phyloP scores from a whole-genome alignment of 2,888 invertebrate species.

The Watsonalla cultraria region DNA sequence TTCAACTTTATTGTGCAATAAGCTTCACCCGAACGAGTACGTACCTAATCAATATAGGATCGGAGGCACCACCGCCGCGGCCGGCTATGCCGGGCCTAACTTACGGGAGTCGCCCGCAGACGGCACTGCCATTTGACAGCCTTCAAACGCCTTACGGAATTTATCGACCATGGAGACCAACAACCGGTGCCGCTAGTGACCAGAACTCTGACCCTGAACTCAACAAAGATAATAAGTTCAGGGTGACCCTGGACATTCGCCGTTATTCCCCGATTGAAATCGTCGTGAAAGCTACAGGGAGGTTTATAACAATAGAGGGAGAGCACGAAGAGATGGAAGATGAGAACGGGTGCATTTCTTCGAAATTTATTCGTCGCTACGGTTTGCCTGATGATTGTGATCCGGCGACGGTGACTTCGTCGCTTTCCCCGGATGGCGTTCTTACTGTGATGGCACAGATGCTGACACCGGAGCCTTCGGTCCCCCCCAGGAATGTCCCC shows the following conservation, averaged over 20 bases:
- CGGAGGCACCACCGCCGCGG: too few species aligned
- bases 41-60: too few species aligned
- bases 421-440: slow-evolving; percentile 86
- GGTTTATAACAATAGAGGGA: slow-evolving; percentile 83
- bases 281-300: slow-evolving; percentile 83
- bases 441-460: slow-evolving; percentile 77
- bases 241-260: slow-evolving; percentile 84
- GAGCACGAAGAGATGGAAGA: slow-evolving; percentile 87
- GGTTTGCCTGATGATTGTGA: slow-evolving; percentile 84
- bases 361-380: slow-evolving; percentile 85
- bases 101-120: slow-evolving; percentile 16
- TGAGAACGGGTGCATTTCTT: slow-evolving; percentile 83
- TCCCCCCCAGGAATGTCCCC: too few species aligned
- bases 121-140: slow-evolving; percentile 36
- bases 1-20: too few species aligned
- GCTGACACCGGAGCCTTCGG: too few species aligned
- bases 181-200: slow-evolving; percentile 54
- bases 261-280: slow-evolving; percentile 87
- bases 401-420: slow-evolving; percentile 82
- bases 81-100: too few species aligned
- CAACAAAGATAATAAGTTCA: slow-evolving; percentile 72
- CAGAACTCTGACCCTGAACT: slow-evolving; percentile 68
- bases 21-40: too few species aligned
- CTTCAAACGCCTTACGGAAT: slow-evolving; percentile 32
- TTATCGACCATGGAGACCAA: slow-evolving; percentile 52